Conservation (phyloP, 2,888 invertebrate species). For the Chirona hameri region DNA sequence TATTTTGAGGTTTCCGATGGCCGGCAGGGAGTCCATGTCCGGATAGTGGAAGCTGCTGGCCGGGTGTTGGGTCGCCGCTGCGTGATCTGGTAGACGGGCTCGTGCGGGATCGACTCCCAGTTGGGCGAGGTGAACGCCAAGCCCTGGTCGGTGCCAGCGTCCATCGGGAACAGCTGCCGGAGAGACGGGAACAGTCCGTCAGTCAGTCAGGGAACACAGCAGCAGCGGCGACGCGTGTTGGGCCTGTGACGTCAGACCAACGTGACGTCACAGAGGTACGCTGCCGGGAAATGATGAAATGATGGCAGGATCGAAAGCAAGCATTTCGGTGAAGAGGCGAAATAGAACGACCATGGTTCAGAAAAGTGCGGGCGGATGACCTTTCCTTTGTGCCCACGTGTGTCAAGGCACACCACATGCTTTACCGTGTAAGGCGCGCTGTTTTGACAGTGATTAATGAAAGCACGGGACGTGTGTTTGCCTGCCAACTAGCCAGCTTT, state of each 20-base stretch:
- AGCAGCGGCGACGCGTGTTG: not conserved
- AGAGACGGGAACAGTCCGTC: not conserved
- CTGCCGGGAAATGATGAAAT: not conserved
- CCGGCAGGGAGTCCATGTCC: slow-evolving; percentile 77
- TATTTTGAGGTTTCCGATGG: slow-evolving; percentile 85
- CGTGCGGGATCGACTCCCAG: slow-evolving; percentile 88
- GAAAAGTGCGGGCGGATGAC: too few species aligned
- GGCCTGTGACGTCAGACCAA: not conserved
- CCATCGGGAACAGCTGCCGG: slow-evolving; percentile 75
- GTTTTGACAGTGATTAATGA: too few species aligned
- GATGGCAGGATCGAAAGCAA: not conserved
- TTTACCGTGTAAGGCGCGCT: too few species aligned
- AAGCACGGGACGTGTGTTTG: too few species aligned
- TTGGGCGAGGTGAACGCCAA: slow-evolving; percentile 95
- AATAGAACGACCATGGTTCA: not conserved
- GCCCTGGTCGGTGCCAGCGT: slow-evolving; percentile 92
- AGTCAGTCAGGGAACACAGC: not conserved
- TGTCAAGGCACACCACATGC: too few species aligned
- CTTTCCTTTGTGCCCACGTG: too few species aligned
- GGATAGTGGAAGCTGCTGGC: slow-evolving; percentile 94
- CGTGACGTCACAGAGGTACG: too few species aligned
- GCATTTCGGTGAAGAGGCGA: not conserved
- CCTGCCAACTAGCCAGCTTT: too few species aligned
- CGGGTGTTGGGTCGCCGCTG: slow-evolving; percentile 85
- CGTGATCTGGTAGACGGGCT: slow-evolving; percentile 82